Evolutionary conservation across 2,888 invertebrate genomes (phyloP).

Genomic region (Gryllus longicercus): DNA sequence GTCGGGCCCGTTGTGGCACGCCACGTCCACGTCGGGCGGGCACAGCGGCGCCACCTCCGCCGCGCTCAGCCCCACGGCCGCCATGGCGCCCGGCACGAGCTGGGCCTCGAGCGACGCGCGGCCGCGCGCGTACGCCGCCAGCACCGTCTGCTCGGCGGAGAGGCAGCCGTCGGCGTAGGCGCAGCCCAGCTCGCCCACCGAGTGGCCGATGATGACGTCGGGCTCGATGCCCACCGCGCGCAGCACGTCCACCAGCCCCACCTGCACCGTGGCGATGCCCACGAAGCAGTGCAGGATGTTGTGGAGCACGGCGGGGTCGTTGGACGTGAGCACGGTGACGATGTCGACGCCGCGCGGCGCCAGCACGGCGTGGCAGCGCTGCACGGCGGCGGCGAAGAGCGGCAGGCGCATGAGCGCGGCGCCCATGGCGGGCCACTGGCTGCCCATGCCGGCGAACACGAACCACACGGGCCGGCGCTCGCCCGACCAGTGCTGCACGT

Average conservation of each 20-base stretch:
- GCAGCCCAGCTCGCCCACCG: too few relatives aligned
- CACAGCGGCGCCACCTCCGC: too few relatives aligned
- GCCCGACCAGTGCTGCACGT: conserved; percentile 57
- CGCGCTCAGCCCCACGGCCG: too few relatives aligned
- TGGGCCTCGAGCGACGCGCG: too few relatives aligned
- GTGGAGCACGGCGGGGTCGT: conserved; percentile 60
- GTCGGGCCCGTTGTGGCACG: too few relatives aligned
- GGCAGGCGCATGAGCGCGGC: conserved; percentile 69
- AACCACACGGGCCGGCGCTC: conserved; percentile 75
- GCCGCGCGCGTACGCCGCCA: too few relatives aligned
- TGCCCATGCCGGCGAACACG: conserved; percentile 89
- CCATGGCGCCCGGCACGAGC: too few relatives aligned
- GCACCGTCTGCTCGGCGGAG: too few relatives aligned
- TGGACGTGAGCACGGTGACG: conserved; percentile 58
- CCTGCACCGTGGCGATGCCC: conserved; percentile 67
- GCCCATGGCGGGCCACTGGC: conserved; percentile 85
- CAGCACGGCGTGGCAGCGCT: conserved; percentile 60
- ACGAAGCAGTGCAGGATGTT: conserved; percentile 69
- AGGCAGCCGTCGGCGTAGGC: too few relatives aligned
- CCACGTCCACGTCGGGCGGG: too few relatives aligned
- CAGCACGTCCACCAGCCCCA: conserved; percentile 61
- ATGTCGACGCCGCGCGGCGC: conserved; percentile 63
- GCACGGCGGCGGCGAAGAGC: conserved; percentile 67
- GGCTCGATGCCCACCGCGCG: too few relatives aligned
- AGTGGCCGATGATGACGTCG: too few relatives aligned